Conservation (phyloP, 2,113 vertebrate species). For the Podilymbus podiceps region DNA sequence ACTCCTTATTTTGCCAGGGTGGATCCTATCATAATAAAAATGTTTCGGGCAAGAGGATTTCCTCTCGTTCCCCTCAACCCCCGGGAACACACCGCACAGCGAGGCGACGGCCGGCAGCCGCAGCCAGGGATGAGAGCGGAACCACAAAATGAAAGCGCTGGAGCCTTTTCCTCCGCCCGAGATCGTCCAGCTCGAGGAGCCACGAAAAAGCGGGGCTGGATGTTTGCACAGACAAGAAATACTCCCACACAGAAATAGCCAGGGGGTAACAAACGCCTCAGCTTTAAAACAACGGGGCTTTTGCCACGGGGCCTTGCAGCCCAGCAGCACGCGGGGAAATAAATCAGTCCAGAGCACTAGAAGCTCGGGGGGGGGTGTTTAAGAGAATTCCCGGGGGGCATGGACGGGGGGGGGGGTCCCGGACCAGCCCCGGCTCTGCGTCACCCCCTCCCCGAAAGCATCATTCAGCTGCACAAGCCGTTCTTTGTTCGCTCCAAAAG, state of each 20-base stretch:
- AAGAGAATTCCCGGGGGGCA: neutral
- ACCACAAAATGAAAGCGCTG: neutral
- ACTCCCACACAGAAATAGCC: accelerated
- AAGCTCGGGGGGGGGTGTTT: accelerated
- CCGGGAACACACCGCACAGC: accelerated
- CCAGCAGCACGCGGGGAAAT: accelerated
- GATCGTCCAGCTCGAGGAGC: neutral
- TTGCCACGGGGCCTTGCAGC: neutral
- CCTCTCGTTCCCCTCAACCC: neutral
- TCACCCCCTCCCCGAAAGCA: neutral
- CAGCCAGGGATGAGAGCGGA: accelerated
- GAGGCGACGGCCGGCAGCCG: no score
- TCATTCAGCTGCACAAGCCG: neutral
- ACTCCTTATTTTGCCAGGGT: neutral
- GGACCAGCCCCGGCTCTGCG: neutral
- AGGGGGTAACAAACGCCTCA: neutral
- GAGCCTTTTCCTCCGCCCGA: neutral
- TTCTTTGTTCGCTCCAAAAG: conserved; percentile 25
- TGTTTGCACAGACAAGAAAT: neutral
- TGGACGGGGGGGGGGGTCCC: accelerated
- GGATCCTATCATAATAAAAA: neutral
- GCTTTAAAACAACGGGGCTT: accelerated
- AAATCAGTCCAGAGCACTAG: accelerated
- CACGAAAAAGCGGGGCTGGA: neutral
- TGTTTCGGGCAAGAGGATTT: neutral